Conservation (phyloP, 2,888 invertebrate genomes). For the Bombylius major region DNA sequence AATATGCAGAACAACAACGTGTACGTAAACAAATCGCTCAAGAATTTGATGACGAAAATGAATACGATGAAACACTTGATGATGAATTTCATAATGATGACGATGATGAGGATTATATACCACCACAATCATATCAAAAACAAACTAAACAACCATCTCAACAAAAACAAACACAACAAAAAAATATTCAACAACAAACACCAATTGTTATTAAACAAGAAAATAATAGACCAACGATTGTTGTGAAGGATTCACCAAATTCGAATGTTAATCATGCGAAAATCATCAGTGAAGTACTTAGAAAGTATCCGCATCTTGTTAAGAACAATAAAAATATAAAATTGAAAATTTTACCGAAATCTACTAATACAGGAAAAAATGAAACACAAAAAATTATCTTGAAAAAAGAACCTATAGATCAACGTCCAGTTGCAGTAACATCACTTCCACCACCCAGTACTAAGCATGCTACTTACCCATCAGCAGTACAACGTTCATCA, state of each 20-base stretch:
- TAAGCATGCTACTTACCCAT: neutral
- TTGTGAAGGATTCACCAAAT: constrained; percentile 32
- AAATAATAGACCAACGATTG: constrained; percentile 31
- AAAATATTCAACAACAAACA: constrained; percentile 12
- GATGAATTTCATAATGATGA: constrained; percentile 36
- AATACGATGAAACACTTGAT: constrained; percentile 33
- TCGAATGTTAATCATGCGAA: constrained; percentile 60
- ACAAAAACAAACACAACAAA: constrained; percentile 6
- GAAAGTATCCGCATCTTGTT: constrained; percentile 77
- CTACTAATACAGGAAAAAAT: constrained; percentile 8
- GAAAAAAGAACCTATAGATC: constrained; percentile 19
- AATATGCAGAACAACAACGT: constrained; percentile 41
- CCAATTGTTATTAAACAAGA: constrained; percentile 30
- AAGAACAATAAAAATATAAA: constrained; percentile 79
- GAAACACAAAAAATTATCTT: constrained; percentile 24
- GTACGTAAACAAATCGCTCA: constrained; percentile 38
- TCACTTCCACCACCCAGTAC: neutral
- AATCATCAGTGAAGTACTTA: constrained; percentile 75
- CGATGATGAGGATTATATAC: constrained; percentile 33
- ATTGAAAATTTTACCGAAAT: constrained; percentile 65
- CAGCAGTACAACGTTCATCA: neutral
- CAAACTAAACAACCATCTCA: constrained; percentile 11
- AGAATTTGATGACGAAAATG: constrained; percentile 39
- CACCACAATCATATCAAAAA: constrained; percentile 18
- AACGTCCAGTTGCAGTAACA: neutral